These are phyloP conservation scores for Cuniculus paca DNA, from an alignment of 2,797 vertebrate species.

Conservation along the genomic window DNA sequence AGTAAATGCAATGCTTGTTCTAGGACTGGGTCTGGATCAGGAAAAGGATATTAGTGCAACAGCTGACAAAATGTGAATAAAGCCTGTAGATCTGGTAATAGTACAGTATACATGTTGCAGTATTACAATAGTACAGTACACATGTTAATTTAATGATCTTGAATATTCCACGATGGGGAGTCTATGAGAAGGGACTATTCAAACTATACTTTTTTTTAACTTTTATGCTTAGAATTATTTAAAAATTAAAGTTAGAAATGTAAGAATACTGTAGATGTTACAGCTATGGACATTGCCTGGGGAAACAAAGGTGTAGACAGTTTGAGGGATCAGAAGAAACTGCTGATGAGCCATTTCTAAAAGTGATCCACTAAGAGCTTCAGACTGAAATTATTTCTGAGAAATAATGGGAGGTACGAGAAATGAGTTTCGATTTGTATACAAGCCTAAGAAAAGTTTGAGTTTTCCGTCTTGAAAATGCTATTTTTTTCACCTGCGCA, in stretches of 20 bases:
- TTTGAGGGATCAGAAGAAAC: not conserved
- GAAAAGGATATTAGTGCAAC: not conserved
- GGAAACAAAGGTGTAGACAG: not conserved
- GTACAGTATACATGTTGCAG: not conserved
- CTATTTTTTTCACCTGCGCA: slow-evolving; percentile 60
- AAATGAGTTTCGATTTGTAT: slow-evolving; percentile 39
- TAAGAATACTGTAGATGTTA: not conserved
- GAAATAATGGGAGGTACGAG: slow-evolving; percentile 2
- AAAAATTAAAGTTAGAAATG: slow-evolving; percentile 9
- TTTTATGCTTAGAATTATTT: slow-evolving; percentile 23
- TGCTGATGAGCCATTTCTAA: slow-evolving; percentile 22
- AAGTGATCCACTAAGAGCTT: not conserved
- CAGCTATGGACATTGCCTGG: not conserved
- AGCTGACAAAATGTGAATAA: slow-evolving; percentile 1
- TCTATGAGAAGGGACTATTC: not conserved
- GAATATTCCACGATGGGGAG: not conserved
- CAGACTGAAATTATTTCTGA: slow-evolving; percentile 3
- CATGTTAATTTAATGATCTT: slow-evolving; percentile 35
- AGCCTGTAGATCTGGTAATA: not conserved
- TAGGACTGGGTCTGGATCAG: not conserved
- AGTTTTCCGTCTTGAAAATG: slow-evolving; percentile 49
- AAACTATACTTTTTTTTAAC: slow-evolving; percentile 21
- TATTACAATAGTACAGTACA: not conserved
- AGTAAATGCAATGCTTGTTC: not conserved
- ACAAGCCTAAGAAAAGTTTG: not conserved